These are phyloP conservation scores for Echinarachnius parma DNA, from an alignment of 53 echinoderm and acorn worm genomes.

Conservation along the genomic window DNA sequence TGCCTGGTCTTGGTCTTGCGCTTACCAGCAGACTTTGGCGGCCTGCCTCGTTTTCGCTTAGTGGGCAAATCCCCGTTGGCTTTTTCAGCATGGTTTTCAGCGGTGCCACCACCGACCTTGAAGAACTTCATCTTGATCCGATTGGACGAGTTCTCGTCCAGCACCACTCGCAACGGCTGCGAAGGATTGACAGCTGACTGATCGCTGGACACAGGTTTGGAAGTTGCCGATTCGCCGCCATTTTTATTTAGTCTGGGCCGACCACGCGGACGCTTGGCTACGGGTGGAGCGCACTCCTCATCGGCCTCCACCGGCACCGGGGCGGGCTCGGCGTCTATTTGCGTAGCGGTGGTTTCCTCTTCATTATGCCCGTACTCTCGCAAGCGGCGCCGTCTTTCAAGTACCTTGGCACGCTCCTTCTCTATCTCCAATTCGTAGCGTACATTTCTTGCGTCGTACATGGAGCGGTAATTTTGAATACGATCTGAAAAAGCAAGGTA, in stretches of 20 bases:
- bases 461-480: conserved; percentile 25
- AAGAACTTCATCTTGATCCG: conserved; percentile 38
- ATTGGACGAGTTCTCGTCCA: conserved; percentile 38
- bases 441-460: conserved; percentile 51
- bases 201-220: background rate
- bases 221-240: background rate
- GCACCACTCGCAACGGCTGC: conserved; percentile 31
- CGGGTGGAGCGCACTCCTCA: background rate
- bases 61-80: background rate
- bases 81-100: background rate
- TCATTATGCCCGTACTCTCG: conserved; percentile 4
- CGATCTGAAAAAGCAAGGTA: conserved; percentile 1
- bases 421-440: conserved; percentile 97
- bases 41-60: conserved; percentile 11
- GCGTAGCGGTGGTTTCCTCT: conserved; percentile 16
- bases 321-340: background rate
- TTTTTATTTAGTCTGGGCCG: conserved; percentile 1
- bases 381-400: conserved; percentile 46
- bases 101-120: conserved; percentile 11
- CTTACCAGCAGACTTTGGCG: conserved; percentile 21
- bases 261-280: conserved; percentile 9
- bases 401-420: conserved; percentile 69
- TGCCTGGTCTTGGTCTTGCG: conserved; percentile 15
- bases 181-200: background rate
- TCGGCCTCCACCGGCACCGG: background rate